Evolutionary conservation across 1,140 invertebrate species (phyloP).

Genomic region (Choristoneura fumiferana): DNA sequence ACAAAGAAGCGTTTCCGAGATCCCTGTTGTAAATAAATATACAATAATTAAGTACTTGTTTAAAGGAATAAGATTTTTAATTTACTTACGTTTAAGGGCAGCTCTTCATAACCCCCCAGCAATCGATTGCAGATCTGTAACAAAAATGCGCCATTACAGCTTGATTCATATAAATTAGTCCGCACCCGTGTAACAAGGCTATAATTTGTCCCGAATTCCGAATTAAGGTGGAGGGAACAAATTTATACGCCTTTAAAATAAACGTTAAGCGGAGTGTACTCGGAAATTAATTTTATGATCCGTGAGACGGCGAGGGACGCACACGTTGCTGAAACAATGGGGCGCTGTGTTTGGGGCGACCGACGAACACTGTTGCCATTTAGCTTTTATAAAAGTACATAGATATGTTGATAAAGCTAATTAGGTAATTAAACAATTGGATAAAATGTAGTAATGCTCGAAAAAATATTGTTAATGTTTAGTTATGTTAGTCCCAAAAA

Average conservation of each 20-base stretch:
- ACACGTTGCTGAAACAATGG: neutral
- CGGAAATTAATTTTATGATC: slow-evolving; percentile 5
- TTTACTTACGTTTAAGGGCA: neutral
- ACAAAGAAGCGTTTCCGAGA: too few species aligned
- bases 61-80: too few species aligned
- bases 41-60: too few species aligned
- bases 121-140: neutral
- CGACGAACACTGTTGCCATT: too few species aligned
- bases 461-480: too few species aligned
- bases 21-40: too few species aligned
- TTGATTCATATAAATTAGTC: slow-evolving; percentile 3
- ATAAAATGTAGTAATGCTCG: too few species aligned
- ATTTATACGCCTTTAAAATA: slow-evolving; percentile 5
- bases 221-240: slow-evolving; percentile 1
- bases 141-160: neutral
- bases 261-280: neutral
- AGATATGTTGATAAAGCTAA: too few species aligned
- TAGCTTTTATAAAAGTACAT: too few species aligned
- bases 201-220: slow-evolving; percentile 6
- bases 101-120: neutral
- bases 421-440: too few species aligned
- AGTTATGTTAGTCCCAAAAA: too few species aligned
- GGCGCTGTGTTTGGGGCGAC: too few species aligned
- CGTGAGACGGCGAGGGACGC: neutral
- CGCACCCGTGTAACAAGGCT: neutral